phyloP scores from a whole-genome alignment of 1,140 invertebrate genomes.

The Drosophila varians region DNA sequence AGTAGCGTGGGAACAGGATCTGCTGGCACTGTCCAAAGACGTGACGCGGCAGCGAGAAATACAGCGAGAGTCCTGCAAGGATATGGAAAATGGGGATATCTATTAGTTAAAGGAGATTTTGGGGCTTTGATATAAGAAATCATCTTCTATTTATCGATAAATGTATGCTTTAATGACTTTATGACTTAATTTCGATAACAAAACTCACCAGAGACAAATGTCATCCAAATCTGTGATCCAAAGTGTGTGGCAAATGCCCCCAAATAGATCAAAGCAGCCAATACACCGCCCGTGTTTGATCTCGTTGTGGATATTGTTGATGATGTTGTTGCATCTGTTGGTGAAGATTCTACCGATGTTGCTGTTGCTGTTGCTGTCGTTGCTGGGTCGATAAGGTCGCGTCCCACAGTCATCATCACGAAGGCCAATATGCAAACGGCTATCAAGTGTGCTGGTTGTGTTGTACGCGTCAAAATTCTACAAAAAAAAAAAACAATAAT shows the following conservation, averaged over 20 bases:
- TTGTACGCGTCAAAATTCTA: slow-evolving; percentile 88
- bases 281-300: slow-evolving; percentile 43
- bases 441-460: slow-evolving; percentile 90
- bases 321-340: slow-evolving; percentile 16
- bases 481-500: slow-evolving; percentile 65
- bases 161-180: neutral
- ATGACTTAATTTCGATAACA: too few species aligned
- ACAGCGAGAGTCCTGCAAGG: slow-evolving; percentile 90
- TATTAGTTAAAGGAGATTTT: too few species aligned
- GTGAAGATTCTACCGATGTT: slow-evolving; percentile 16
- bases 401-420: slow-evolving; percentile 86
- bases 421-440: slow-evolving; percentile 87
- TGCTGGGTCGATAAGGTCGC: slow-evolving; percentile 83
- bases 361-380: slow-evolving; percentile 59
- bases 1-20: slow-evolving; percentile 93
- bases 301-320: slow-evolving; percentile 10
- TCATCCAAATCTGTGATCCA: slow-evolving; percentile 95
- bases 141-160: neutral
- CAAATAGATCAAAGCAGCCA: slow-evolving; percentile 87
- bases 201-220: slow-evolving; percentile 91
- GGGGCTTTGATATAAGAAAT: too few species aligned
- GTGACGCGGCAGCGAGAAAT: slow-evolving; percentile 91
- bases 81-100: too few species aligned
- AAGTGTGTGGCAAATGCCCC: slow-evolving; percentile 90
- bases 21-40: slow-evolving; percentile 92